Evolutionary conservation across 2,797 vertebrate species (phyloP).

Genomic region (Etheostoma perlongum): DNA sequence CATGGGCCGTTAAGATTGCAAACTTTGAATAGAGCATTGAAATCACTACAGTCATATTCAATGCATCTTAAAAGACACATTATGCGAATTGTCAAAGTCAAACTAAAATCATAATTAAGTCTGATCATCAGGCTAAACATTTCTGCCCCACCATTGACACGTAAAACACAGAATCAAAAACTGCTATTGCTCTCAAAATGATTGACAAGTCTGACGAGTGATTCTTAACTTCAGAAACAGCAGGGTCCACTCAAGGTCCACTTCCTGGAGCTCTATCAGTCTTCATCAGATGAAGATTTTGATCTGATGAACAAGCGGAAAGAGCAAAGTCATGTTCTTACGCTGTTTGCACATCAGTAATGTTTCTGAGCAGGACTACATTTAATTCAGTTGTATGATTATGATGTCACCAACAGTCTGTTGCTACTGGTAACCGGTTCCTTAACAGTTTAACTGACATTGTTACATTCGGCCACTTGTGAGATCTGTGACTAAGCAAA

Average conservation of each 20-base stretch:
- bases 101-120: background rate
- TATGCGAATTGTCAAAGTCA: background rate
- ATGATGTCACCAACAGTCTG: background rate
- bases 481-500: background rate
- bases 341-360: background rate
- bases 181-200: background rate
- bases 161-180: background rate
- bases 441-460: background rate
- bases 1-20: background rate
- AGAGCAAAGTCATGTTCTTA: background rate
- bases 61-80: background rate
- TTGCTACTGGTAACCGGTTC: background rate
- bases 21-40: background rate
- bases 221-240: background rate
- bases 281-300: background rate
- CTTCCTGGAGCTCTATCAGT: background rate
- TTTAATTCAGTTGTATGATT: background rate
- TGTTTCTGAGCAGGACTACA: background rate
- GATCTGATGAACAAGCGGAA: background rate
- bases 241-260: background rate
- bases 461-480: background rate
- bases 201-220: background rate
- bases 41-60: background rate
- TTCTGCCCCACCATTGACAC: too few species aligned
- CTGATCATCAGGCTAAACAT: background rate